Evolutionary conservation across 1,140 invertebrate species (phyloP).

Genomic region (Pollicipes pollicipes): DNA sequence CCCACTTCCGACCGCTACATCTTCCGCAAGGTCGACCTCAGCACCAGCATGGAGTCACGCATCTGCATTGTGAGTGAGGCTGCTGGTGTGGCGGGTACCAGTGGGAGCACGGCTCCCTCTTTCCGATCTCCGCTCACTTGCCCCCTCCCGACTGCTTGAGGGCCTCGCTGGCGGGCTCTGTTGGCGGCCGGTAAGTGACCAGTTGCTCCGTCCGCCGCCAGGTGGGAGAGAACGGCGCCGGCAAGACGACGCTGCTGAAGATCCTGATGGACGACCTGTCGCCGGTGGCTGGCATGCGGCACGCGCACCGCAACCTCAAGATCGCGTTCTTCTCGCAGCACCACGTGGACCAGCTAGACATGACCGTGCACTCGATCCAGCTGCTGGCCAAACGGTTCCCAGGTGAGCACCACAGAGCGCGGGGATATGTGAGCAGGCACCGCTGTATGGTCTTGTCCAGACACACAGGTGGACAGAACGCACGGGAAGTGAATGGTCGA

Average conservation of each 20-base stretch:
- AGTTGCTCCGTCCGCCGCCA: constrained; percentile 19
- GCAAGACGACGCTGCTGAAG: constrained; percentile 91
- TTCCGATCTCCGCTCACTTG: no score
- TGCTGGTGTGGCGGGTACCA: background rate
- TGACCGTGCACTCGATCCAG: constrained; percentile 79
- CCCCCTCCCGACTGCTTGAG: no score
- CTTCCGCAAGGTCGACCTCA: constrained; percentile 72
- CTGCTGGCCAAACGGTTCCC: constrained; percentile 53
- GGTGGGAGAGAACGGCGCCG: constrained; percentile 74
- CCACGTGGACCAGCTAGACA: constrained; percentile 92
- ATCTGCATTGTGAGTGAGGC: constrained; percentile 79
- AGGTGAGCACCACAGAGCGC: constrained; percentile 47
- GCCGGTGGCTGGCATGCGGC: constrained; percentile 62
- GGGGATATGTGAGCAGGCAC: no score
- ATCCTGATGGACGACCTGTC: constrained; percentile 77
- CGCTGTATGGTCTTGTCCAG: no score
- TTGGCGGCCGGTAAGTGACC: no score
- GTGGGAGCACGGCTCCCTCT: no score
- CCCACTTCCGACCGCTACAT: constrained; percentile 39
- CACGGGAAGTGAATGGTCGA: no score
- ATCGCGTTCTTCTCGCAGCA: constrained; percentile 99
- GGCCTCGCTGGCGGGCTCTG: no score
- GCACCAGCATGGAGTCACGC: constrained; percentile 79
- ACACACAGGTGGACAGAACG: no score
- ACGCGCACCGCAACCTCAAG: constrained; percentile 73